phyloP scores from a whole-genome alignment of 2,888 invertebrate genomes.

The Synanthedon formicaeformis region DNA sequence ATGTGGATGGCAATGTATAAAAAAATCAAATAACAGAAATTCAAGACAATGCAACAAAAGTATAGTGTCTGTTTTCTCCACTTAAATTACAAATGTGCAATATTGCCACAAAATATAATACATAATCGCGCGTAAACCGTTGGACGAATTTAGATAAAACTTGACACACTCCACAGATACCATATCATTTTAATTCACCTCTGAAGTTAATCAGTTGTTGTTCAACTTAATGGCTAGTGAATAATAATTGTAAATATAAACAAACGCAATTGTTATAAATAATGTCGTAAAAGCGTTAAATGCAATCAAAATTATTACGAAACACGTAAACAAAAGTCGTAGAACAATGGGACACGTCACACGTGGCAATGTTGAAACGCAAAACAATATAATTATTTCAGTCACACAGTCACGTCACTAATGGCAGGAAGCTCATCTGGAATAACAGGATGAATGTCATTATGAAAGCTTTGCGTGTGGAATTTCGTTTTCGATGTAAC shows the following conservation, averaged over 20 bases:
- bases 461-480: constrained; percentile 38
- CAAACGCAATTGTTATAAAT: constrained; percentile 8
- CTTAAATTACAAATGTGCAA: no score
- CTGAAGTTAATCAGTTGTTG: no score
- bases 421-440: constrained; percentile 32
- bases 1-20: no score
- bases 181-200: no score
- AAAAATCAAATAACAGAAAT: no score
- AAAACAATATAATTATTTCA: constrained; percentile 26
- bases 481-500: constrained; percentile 20
- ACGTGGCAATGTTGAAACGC: constrained; percentile 30
- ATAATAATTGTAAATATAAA: constrained; percentile 4
- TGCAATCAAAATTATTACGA: constrained; percentile 17
- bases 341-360: constrained; percentile 30
- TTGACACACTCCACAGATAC: no score
- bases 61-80: no score
- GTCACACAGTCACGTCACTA: constrained; percentile 14
- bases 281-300: constrained; percentile 4
- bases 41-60: no score
- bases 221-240: background rate
- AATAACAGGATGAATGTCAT: constrained; percentile 39
- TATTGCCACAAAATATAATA: no score
- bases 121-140: no score
- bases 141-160: no score
- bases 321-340: constrained; percentile 5